Evolutionary conservation across 1,140 invertebrate genomes (phyloP), one percentile per base, ranked within the genome.

Genomic region (Drosophila kohkoa): DNA sequence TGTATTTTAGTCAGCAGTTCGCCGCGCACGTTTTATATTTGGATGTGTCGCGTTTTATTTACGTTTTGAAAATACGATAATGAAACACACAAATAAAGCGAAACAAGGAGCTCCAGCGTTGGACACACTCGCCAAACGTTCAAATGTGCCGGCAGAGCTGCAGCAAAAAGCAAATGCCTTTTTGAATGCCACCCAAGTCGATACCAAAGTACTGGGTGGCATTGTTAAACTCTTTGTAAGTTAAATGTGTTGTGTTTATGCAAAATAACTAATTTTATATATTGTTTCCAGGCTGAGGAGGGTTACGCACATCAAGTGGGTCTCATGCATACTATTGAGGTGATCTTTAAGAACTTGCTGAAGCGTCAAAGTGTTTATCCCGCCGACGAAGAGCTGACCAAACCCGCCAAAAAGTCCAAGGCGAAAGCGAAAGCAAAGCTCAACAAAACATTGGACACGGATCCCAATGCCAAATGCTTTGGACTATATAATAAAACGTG

Each of bases 121-220:
- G n/a, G 46, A 63, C 1, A 11, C 55, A 11, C 15, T 41, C 4
- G 25, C n/a, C 0, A 76, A 72, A 20, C 60, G 62, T 15, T 10
- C 8, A 1, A 66, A 20, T 15, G 43, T 66, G 11, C 62, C 60
- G 2, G 4, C 55, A 0, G 62, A 60, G 13, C 86, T 96, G 64
- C 94, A 95, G 38, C 92, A 93, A 78, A 95, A 95, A 89, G 95
- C 95, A 28, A 95, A 95, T 75, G 95, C 95, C 79, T 95, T 96
- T 90, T 91, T 96, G 25, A 93, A 93, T 71, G 94, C 94, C 7
- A 93, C 93, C 94, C 92, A 46, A 93, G 82, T 76, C 11, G 35
- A 71, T 51, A 15, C 38, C n/a, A 77, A 73, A 54, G 41, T 11
- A 2, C 65, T 83, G 0, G 55, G 77, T 25, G 7, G 32, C 32